Evolutionary conservation across 2,113 vertebrate genomes (phyloP).

Genomic region (Leptocoma aspasia): DNA sequence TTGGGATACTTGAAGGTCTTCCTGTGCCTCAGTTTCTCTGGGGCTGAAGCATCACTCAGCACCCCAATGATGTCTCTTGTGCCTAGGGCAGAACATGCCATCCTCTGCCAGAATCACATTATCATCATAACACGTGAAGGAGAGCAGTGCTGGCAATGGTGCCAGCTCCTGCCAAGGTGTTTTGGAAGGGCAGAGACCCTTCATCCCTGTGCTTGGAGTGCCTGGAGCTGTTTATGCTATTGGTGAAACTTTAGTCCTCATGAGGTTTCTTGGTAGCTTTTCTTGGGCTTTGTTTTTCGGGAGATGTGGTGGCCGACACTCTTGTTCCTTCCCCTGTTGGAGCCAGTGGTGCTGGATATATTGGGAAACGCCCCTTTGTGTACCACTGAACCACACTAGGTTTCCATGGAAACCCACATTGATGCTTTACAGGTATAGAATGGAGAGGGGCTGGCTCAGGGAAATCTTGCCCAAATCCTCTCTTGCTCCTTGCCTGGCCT

Average conservation of each 20-base stretch:
- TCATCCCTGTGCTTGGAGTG: fast-evolving
- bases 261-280: background rate
- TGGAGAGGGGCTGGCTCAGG: background rate
- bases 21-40: background rate
- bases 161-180: background rate
- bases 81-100: background rate
- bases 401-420: conserved; percentile 70
- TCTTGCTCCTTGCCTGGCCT: background rate
- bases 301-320: background rate
- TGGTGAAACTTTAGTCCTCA: background rate
- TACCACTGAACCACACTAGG: conserved; percentile 3
- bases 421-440: background rate
- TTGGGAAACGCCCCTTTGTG: conserved; percentile 53
- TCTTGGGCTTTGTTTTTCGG: background rate
- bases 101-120: background rate
- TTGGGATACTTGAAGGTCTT: background rate
- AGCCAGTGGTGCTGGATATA: background rate
- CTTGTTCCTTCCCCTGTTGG: background rate
- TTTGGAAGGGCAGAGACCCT: background rate
- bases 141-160: background rate
- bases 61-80: background rate
- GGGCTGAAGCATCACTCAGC: background rate
- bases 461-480: background rate
- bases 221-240: background rate
- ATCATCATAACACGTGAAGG: fast-evolving